Conservation (phyloP, 1,140 invertebrate genomes). For the Bombus confusus region DNA sequence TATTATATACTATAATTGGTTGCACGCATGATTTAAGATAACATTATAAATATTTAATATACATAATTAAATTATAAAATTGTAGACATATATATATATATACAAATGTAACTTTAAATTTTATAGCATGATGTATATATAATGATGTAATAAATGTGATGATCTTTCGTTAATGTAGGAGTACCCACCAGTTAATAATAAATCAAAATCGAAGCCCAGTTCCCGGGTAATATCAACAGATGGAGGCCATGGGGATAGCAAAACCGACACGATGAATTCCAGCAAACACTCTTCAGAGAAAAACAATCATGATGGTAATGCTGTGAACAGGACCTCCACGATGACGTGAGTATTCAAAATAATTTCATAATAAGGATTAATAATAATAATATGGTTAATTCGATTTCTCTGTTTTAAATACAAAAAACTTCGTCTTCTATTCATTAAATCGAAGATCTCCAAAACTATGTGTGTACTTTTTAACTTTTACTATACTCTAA, state of each 20-base stretch:
- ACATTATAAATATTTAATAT: neutral
- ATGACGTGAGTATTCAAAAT: slow-evolving; percentile 75
- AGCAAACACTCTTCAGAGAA: slow-evolving; percentile 79
- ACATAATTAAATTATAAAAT: neutral
- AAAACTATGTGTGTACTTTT: too few relatives aligned
- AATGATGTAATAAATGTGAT: neutral
- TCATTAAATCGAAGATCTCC: too few relatives aligned
- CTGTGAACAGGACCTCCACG: slow-evolving; percentile 78
- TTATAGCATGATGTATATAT: neutral
- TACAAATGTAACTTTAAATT: neutral
- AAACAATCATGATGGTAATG: slow-evolving; percentile 80
- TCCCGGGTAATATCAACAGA: slow-evolving; percentile 79
- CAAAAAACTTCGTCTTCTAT: too few relatives aligned
- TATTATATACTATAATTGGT: slow-evolving; percentile 43
- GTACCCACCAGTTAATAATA: slow-evolving; percentile 84
- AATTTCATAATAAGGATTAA: neutral
- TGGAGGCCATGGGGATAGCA: slow-evolving; percentile 73
- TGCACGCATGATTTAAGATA: slow-evolving; percentile 44
- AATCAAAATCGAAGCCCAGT: slow-evolving; percentile 81
- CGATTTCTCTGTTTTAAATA: neutral
- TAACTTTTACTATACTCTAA: too few relatives aligned
- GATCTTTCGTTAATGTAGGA: slow-evolving; percentile 77
- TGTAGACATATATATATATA: neutral
- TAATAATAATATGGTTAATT: neutral
- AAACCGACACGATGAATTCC: slow-evolving; percentile 78